Evolutionary conservation across 2,113 vertebrate genomes (phyloP).

Genomic region (Crotalus horridus): DNA sequence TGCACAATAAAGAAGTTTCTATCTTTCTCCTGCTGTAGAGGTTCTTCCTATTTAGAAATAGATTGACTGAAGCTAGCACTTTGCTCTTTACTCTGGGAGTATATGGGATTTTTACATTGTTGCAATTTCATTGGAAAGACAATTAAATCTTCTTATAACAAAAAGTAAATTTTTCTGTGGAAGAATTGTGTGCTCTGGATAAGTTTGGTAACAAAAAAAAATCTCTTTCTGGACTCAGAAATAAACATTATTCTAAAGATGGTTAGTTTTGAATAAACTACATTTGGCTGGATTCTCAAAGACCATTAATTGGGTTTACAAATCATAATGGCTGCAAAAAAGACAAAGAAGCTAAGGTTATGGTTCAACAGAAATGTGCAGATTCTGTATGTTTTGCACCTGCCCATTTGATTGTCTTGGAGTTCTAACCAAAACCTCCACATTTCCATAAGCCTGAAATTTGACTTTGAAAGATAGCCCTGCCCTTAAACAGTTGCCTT

Average conservation of each 20-base stretch:
- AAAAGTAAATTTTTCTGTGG: neutral
- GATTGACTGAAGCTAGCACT: neutral
- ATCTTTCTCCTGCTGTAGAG: neutral
- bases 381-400: neutral
- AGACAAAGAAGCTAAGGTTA: neutral
- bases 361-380: neutral
- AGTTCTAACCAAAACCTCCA: neutral
- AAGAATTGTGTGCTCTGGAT: neutral
- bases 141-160: neutral
- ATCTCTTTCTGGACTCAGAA: neutral
- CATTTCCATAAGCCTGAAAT: neutral
- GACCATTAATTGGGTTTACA: neutral
- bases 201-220: neutral
- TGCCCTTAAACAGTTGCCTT: neutral
- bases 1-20: neutral
- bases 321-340: neutral
- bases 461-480: neutral
- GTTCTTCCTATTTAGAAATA: neutral
- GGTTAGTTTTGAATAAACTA: neutral
- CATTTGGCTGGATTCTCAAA: neutral
- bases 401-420: neutral
- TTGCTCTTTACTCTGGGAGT: neutral
- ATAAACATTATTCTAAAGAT: neutral
- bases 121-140: neutral
- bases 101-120: neutral